These are phyloP conservation scores for Sarcoramphus papa DNA, from an alignment of 2,797 vertebrate genomes.

Conservation along the genomic window DNA sequence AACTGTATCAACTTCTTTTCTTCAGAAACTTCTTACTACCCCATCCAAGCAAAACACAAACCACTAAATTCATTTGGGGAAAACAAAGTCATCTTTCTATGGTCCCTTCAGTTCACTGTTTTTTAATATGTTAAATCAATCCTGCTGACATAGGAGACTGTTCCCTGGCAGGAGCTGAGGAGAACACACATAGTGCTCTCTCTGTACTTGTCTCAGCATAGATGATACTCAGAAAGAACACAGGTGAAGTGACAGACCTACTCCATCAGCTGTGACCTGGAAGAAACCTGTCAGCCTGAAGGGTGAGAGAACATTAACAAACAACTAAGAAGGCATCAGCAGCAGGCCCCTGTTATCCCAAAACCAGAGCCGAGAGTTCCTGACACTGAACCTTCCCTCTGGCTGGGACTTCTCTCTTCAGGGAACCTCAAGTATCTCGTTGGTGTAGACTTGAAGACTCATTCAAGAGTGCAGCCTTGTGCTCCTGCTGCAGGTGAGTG, in stretches of 20 bases:
- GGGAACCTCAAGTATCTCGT: background rate
- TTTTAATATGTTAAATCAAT: background rate
- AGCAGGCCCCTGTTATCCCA: background rate
- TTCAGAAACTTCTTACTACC: background rate
- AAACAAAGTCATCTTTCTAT: background rate
- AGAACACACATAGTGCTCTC: background rate
- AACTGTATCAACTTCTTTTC: background rate
- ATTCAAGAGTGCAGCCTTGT: background rate
- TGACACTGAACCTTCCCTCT: background rate
- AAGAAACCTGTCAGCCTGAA: background rate
- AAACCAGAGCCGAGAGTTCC: background rate
- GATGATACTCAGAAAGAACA: background rate
- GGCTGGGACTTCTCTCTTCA: background rate
- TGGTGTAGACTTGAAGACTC: accelerated
- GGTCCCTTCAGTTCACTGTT: background rate
- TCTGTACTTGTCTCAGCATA: background rate
- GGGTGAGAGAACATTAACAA: background rate
- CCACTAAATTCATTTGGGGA: background rate
- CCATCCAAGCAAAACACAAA: background rate
- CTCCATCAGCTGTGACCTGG: background rate
- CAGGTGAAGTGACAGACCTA: background rate
- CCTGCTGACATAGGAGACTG: background rate
- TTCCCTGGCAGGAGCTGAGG: background rate
- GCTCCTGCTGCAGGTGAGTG: background rate
- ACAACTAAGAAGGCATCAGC: background rate